Evolutionary conservation across 53 echinoderm and acorn worm genomes (phyloP), one percentile per base, ranked within the genome.

Genomic region (Arbacia lixula): DNA sequence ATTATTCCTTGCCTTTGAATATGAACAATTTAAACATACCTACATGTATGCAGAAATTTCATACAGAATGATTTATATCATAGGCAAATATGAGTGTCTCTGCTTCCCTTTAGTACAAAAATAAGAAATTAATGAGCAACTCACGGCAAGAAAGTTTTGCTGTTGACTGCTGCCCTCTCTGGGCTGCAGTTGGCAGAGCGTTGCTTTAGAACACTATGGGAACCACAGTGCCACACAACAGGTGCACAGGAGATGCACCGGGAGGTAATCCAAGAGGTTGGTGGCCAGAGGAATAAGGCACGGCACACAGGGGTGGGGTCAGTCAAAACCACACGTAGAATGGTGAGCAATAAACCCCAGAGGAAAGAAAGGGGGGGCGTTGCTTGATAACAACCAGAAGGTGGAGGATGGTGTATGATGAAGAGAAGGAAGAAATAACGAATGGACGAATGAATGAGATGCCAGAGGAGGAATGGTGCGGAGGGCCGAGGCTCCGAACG

Each of bases 81-180:
- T n/a, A n/a, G n/a, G n/a, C n/a, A n/a, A n/a, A n/a, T n/a, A n/a
- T n/a, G n/a, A n/a, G n/a, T n/a, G n/a, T n/a, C n/a, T n/a, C n/a
- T n/a, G n/a, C n/a, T n/a, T n/a, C n/a, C n/a, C n/a, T n/a, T n/a
- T n/a, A n/a, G n/a, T n/a, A n/a, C n/a, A n/a, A n/a, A n/a, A n/a
- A n/a, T n/a, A n/a, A n/a, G n/a, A n/a, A n/a, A n/a, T 73, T 12
- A 39, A 12, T 53, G 53, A 3, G 53, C 32, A 75, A 75, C 75
- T 75, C 75, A 75, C 75, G 34, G 75, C 75, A 75, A 52, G 35
- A 6, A 9, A 16, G 54, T n/a, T 53, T 75, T 75, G 41, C 71
- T 46, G 71, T 22, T 12, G 29, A 38, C 41, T 3, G 26, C 12
- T 25, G 71, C 71, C 71, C 71, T 71, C 71, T 71, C 46, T 43